These are phyloP conservation scores for Porites lobata DNA, from an alignment of 92 coral and sea anemone species.

Conservation along the genomic window DNA sequence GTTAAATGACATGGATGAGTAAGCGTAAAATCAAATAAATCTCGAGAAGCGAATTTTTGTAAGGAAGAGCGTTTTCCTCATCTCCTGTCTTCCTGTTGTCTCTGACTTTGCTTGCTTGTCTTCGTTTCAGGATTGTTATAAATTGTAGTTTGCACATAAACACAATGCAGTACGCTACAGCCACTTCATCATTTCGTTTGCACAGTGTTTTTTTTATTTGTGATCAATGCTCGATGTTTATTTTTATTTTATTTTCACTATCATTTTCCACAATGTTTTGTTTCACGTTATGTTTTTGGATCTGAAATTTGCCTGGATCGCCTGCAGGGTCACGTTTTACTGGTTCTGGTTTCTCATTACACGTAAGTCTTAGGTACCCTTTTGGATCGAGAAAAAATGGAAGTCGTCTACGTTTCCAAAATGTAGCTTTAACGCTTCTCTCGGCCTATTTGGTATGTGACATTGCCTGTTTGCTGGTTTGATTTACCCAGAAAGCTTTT, in stretches of 20 bases:
- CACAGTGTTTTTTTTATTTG: not conserved
- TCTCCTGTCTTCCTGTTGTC: slow-evolving; percentile 1
- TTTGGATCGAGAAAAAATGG: no score
- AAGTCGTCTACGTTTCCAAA: no score
- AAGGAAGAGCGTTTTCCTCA: not conserved
- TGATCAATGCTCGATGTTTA: not conserved
- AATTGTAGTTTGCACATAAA: not conserved
- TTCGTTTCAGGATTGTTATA: slow-evolving; percentile 27
- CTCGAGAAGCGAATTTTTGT: not conserved
- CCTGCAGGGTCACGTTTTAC: no score
- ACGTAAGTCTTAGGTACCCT: no score
- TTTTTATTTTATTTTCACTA: not conserved
- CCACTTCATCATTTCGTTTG: not conserved
- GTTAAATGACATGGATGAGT: not conserved
- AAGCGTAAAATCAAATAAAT: not conserved
- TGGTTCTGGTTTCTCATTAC: no score
- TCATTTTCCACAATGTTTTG: not conserved
- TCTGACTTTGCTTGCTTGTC: slow-evolving; percentile 9
- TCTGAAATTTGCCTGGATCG: no score
- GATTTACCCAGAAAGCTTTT: no score
- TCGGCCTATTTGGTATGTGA: no score
- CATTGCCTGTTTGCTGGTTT: no score
- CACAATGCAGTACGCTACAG: not conserved
- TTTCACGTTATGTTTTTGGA: not conserved
- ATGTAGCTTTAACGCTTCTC: no score